These are phyloP conservation scores for Nudaria mundana DNA, from an alignment of 2,888 invertebrate species.

Conservation along the genomic window DNA sequence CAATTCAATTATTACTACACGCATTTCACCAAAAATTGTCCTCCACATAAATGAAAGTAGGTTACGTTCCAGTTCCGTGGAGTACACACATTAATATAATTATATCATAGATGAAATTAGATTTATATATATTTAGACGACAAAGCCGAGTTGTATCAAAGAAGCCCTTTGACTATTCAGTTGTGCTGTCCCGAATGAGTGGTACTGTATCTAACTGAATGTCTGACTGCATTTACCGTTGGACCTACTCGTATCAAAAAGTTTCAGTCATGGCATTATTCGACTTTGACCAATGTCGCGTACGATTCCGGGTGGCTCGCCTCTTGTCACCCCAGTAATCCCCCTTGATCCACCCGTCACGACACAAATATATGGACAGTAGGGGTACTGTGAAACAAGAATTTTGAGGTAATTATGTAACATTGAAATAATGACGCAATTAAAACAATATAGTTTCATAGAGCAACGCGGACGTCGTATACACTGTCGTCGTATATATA, in stretches of 20 bases:
- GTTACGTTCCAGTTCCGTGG: conserved; percentile 3
- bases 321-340: not conserved
- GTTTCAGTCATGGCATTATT: conserved; percentile 45
- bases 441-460: too few species aligned
- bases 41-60: conserved; percentile 23
- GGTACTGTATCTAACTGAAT: conserved; percentile 43
- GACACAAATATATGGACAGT: conserved; percentile 26
- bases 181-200: conserved; percentile 46
- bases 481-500: too few species aligned
- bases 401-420: conserved; percentile 17
- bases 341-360: conserved; percentile 8
- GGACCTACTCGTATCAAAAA: conserved; percentile 60
- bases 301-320: conserved; percentile 26
- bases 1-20: conserved; percentile 20
- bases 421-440: too few species aligned
- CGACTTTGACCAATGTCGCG: conserved; percentile 63
- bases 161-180: conserved; percentile 59
- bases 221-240: conserved; percentile 41
- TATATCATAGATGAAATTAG: conserved; percentile 34
- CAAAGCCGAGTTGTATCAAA: conserved; percentile 45
- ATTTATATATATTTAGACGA: conserved; percentile 32
- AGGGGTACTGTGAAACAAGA: conserved; percentile 29
- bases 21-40: conserved; percentile 17
- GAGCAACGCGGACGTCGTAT: too few species aligned
- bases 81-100: conserved; percentile 35